Conservation (phyloP, 2,797 vertebrate genomes). For the Gorsachius magnificus region DNA sequence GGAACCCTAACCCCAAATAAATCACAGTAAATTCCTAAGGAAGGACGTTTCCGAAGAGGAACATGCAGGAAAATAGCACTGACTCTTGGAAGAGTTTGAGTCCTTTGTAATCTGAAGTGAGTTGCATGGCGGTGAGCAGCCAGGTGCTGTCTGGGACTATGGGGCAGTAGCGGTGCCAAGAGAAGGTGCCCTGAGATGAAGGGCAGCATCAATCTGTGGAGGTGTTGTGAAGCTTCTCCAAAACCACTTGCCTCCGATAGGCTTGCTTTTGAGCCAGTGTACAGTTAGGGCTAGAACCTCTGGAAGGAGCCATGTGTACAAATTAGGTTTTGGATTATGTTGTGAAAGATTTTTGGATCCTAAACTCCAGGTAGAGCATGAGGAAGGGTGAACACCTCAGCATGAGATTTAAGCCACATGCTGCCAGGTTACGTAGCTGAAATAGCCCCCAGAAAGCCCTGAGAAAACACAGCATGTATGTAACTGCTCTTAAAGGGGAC, state of each 20-base stretch:
- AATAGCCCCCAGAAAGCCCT: not conserved
- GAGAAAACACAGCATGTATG: not conserved
- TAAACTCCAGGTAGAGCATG: not conserved
- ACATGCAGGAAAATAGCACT: not conserved
- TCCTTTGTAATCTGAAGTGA: not conserved
- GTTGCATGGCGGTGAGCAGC: fast-evolving
- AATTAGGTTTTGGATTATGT: not conserved
- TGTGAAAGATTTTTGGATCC: not conserved
- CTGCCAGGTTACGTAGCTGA: not conserved
- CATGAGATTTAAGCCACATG: not conserved
- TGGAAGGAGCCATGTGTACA: not conserved
- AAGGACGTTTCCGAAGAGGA: not conserved
- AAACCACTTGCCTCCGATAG: not conserved
- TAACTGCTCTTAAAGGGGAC: not conserved
- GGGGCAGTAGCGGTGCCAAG: not conserved
- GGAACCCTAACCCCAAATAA: not conserved
- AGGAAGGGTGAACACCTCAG: not conserved
- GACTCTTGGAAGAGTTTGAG: not conserved
- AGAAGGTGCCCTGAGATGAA: not conserved
- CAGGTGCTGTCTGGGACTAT: not conserved
- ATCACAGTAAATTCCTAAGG: not conserved
- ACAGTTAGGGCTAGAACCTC: not conserved
- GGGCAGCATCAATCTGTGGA: not conserved
- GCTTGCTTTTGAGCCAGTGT: not conserved
- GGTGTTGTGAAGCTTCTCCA: not conserved